A percentile compares a stretch with the other conserved stretches of the same genome.
Evolutionary conservation across 2,888 invertebrate genomes (phyloP).

Genomic region (Frankliniella intonsa): DNA sequence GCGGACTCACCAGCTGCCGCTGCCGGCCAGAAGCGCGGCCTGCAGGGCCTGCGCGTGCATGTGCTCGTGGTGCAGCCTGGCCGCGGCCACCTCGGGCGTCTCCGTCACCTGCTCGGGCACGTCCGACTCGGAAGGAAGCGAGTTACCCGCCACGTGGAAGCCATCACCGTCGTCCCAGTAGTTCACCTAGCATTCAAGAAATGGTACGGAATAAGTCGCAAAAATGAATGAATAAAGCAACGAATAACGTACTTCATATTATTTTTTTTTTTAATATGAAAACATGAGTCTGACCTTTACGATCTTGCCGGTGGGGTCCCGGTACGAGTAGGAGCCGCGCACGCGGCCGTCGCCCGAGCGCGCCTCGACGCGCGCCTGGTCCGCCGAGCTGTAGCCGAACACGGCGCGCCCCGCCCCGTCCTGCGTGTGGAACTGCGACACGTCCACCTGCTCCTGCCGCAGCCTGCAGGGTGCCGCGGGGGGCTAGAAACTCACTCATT

Average conservation of each 20-base stretch:
- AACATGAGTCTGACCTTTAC: constrained; percentile 51
- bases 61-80: constrained; percentile 48
- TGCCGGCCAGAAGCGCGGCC: constrained; percentile 5
- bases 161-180: constrained; percentile 72
- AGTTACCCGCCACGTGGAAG: constrained; percentile 73
- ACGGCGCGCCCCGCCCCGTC: constrained; percentile 56
- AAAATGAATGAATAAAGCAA: too few species aligned
- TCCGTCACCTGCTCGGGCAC: constrained; percentile 56
- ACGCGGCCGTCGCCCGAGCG: constrained; percentile 63
- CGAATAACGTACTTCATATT: too few species aligned
- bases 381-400: constrained; percentile 68
- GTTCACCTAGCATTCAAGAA: constrained; percentile 50
- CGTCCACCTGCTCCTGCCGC: constrained; percentile 26
- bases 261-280: too few species aligned
- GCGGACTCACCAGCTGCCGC: background rate
- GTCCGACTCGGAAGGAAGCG: constrained; percentile 37
- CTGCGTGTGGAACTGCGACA: constrained; percentile 36
- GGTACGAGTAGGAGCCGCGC: constrained; percentile 67
- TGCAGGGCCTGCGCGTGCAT: constrained; percentile 40
- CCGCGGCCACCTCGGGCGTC: constrained; percentile 64
- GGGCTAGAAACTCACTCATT: background rate
- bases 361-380: constrained; percentile 68
- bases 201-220: too few species aligned
- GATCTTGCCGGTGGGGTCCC: constrained; percentile 55
- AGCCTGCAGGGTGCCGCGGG: background rate